phyloP scores from a whole-genome alignment of 2,888 invertebrate genomes.

The Sclerodermus sp. region DNA sequence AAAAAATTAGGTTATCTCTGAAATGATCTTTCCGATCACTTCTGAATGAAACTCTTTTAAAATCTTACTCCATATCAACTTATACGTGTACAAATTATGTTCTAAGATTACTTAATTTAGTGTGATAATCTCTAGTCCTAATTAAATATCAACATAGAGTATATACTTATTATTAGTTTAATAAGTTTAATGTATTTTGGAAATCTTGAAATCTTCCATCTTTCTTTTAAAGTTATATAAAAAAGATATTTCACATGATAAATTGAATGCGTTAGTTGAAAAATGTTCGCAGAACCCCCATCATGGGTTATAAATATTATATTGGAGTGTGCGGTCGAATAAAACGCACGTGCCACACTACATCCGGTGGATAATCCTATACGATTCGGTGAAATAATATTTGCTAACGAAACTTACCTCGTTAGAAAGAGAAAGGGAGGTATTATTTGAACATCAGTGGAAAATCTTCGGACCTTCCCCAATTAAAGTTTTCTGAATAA shows the following conservation, averaged over 20 bases:
- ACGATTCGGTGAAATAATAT: slow-evolving; percentile 38
- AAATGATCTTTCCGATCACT: no score
- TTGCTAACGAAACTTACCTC: slow-evolving; percentile 19
- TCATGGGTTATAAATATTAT: slow-evolving; percentile 25
- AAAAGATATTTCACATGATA: not conserved
- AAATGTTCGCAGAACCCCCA: not conserved
- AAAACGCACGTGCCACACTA: slow-evolving; percentile 17
- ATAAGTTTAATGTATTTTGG: no score
- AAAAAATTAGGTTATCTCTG: no score
- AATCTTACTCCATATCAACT: no score
- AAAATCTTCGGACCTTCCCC: slow-evolving; percentile 5
- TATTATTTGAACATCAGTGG: slow-evolving; percentile 11
- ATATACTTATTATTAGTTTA: no score
- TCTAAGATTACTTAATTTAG: no score
- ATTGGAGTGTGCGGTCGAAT: slow-evolving; percentile 18
- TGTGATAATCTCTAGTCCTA: no score
- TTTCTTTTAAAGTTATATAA: not conserved
- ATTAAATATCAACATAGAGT: no score
- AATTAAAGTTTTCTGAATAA: no score
- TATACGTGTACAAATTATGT: no score
- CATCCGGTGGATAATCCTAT: slow-evolving; percentile 24
- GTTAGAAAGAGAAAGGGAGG: no score
- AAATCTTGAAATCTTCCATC: not conserved
- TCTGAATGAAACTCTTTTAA: no score
- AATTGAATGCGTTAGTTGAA: not conserved